Evolutionary conservation across 23 tunicate species (phyloP), one percentile per base, ranked within the genome.

Genomic region (Halocynthia roretzi): DNA sequence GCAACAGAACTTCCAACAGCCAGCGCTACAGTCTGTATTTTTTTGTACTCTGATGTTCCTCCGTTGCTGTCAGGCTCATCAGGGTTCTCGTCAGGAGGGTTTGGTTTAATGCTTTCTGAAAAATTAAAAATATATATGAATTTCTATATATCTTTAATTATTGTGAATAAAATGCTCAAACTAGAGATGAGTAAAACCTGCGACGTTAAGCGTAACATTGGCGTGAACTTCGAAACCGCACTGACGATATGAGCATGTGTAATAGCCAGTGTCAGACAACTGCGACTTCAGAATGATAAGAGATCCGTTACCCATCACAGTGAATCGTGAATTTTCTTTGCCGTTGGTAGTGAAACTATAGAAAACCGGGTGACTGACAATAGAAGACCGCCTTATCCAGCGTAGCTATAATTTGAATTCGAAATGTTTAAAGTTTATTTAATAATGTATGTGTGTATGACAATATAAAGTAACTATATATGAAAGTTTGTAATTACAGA

Each of bases 1-100:
- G 98, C 98, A 11, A 92, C 71, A 4, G 84, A 82, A n/a, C 87
- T 85, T 51, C 84, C 78, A 2, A 86, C 83, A 5, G 93, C 80
- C 56, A 92, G 55, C 0, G 86, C 87, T 9, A 92, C 79, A 10
- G 91, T 86, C 51, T 82, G 98, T 7, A 86, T 82, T 70, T 80
- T 77, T 53, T 76, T 63, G 62, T 83, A 77, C 40, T 62, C 60
- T 23, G 71, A 56, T 54, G 75, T 51, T 6, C 64, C 56, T 7
- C 12, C 54, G 51, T 67, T 65, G 23, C 54, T 19, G 6, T n/a
- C 64, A 65, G 44, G 44, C 44, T 75, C 79, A 75, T 50, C 79
- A 54, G 65, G 64, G 17, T 22, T 50, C 54, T 44, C 5, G 10
- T 52, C 54, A 15, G 53, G 11, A 20, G 76, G 49, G 9, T 20